A percentile compares a stretch with the other conserved stretches of the same genome.
Evolutionary conservation across 2,888 invertebrate genomes (phyloP).

Genomic region (Exocentrus adspersus): DNA sequence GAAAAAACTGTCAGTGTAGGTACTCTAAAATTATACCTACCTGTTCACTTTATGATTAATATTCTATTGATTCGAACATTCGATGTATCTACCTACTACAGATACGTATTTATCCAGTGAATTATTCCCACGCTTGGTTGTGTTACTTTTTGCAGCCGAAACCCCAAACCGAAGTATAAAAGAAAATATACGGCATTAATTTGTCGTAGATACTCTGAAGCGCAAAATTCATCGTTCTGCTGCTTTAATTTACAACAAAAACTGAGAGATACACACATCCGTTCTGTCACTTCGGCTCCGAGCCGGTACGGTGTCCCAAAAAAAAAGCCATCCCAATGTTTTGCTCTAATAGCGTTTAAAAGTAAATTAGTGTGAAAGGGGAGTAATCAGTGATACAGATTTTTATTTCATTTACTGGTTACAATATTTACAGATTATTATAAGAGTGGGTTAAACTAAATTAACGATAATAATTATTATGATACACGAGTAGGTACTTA

Average conservation of each 20-base stretch:
- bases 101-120: no score
- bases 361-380: conserved; percentile 2
- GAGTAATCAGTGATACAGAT: background rate
- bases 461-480: no score
- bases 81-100: no score
- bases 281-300: background rate
- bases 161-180: conserved; percentile 1
- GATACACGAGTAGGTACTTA: no score
- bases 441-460: no score
- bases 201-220: conserved; percentile 4
- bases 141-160: background rate
- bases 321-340: background rate
- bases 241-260: conserved; percentile 25
- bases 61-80: no score
- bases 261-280: conserved; percentile 10
- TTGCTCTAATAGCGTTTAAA: background rate
- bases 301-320: conserved; percentile 2
- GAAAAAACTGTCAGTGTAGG: no score
- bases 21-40: no score
- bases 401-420: background rate
- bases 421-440: no score
- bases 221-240: conserved; percentile 18
- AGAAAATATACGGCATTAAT: conserved; percentile 13
- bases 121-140: background rate
- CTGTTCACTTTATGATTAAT: no score